Conservation (phyloP, 2,888 invertebrate genomes). For the Subacronicta megacephala region DNA sequence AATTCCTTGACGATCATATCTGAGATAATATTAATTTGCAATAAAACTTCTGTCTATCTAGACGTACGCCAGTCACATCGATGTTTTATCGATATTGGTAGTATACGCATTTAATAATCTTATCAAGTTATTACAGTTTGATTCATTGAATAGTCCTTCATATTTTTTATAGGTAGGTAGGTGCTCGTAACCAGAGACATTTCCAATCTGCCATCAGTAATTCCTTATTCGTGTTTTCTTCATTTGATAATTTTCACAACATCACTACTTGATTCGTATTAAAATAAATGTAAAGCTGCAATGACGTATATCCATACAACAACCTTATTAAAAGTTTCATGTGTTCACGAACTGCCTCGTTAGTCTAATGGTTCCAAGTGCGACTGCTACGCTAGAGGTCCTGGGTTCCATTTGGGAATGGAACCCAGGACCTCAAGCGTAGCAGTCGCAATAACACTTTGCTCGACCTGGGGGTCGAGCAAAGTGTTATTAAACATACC, state of each 20-base stretch:
- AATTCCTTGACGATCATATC: conserved; percentile 41
- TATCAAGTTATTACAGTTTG: conserved; percentile 9
- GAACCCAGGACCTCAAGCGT: no score
- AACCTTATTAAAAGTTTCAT: conserved; percentile 43
- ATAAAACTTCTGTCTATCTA: conserved; percentile 39
- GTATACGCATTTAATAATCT: conserved; percentile 20
- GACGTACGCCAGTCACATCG: conserved; percentile 60
- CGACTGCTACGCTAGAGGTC: no score
- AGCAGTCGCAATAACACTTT: no score
- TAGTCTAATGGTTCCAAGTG: no score
- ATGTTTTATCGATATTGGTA: conserved; percentile 24
- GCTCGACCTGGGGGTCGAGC: no score
- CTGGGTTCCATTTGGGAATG: no score
- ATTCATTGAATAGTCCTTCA: conserved; percentile 7
- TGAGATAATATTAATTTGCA: conserved; percentile 47
- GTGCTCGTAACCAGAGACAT: no score
- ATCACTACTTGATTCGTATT: no score
- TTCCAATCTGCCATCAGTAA: no score
- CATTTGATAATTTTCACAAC: no score
- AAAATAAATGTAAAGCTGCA: conserved; percentile 18
- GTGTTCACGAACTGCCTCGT: conserved; percentile 13
- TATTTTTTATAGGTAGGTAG: background rate
- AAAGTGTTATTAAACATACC: no score
- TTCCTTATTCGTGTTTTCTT: no score
- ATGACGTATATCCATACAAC: conserved; percentile 7